Percentiles rank a stretch among this genome's conserved stretches.
Conservation (phyloP, 2,888 invertebrate genomes). For the Anagyrus pseudococci region DNA sequence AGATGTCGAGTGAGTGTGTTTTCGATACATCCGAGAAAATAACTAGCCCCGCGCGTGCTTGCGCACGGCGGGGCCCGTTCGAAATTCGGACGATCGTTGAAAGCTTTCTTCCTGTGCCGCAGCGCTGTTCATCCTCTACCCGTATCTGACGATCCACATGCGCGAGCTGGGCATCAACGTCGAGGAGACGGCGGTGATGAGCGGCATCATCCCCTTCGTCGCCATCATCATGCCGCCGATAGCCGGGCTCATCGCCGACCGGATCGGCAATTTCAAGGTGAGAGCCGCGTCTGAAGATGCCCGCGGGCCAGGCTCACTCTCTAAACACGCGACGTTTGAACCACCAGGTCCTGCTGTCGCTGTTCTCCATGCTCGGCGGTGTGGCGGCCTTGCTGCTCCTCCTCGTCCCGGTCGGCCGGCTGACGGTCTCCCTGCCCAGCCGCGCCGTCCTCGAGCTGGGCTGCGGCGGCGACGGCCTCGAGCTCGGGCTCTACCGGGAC, state of each 20-base stretch:
- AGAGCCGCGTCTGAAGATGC: conserved; percentile 42
- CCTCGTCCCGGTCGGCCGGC: conserved; percentile 74
- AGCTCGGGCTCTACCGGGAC: conserved; percentile 50
- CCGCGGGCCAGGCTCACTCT: background rate
- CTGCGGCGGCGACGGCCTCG: conserved; percentile 58
- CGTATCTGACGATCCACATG: conserved; percentile 82
- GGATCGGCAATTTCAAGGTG: conserved; percentile 82
- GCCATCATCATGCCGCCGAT: conserved; percentile 80
- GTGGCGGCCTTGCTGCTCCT: conserved; percentile 72
- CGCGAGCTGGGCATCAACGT: conserved; percentile 79
- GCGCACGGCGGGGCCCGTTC: too few species aligned
- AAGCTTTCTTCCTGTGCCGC: conserved; percentile 44
- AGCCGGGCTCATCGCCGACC: conserved; percentile 78
- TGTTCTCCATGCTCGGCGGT: conserved; percentile 74
- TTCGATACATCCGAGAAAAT: too few species aligned
- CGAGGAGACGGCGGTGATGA: conserved; percentile 82
- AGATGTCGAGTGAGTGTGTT: conserved; percentile 29
- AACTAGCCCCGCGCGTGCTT: background rate
- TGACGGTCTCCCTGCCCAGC: conserved; percentile 71
- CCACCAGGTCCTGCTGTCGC: conserved; percentile 70
- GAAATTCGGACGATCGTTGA: too few species aligned
- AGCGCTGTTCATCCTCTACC: conserved; percentile 80
- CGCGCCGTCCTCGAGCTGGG: conserved; percentile 68
- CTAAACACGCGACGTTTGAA: background rate
- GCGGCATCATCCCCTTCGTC: conserved; percentile 76